Conservation (phyloP, 2,797 vertebrate species). For the Pseudochaenichthys georgianus region DNA sequence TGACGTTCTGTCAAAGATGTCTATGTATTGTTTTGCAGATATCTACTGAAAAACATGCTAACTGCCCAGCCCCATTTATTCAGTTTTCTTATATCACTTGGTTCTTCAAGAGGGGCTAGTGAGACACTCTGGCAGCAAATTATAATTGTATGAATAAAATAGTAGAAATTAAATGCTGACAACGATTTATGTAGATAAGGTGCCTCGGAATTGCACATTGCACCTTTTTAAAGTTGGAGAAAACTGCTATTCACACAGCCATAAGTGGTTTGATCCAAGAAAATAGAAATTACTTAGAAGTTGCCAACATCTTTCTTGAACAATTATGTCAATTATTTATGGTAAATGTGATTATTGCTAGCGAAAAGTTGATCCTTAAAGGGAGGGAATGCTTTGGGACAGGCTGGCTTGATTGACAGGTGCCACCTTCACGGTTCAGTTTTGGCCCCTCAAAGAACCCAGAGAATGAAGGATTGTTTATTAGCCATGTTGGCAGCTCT, state of each 20-base stretch:
- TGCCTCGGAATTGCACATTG: too few relatives aligned
- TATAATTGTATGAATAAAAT: too few relatives aligned
- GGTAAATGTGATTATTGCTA: neutral
- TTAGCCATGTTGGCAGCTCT: neutral
- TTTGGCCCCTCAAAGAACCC: neutral
- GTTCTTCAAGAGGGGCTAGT: too few relatives aligned
- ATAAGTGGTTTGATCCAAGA: neutral
- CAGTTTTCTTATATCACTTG: too few relatives aligned
- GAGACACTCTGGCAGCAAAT: too few relatives aligned
- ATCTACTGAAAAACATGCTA: too few relatives aligned
- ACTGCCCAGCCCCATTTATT: too few relatives aligned
- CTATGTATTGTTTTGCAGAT: too few relatives aligned
- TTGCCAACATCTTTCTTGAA: neutral
- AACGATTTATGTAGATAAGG: too few relatives aligned
- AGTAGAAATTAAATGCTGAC: too few relatives aligned
- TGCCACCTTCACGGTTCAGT: neutral
- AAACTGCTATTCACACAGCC: neutral
- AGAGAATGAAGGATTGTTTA: neutral
- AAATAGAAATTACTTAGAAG: neutral
- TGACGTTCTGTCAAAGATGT: too few relatives aligned
- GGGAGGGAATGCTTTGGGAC: neutral
- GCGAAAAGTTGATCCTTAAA: slow-evolving; percentile 10
- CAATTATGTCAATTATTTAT: neutral
- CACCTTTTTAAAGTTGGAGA: neutral
- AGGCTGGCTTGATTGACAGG: neutral